These are phyloP conservation scores for Indicator indicator DNA, from an alignment of 2,113 vertebrate genomes.

Conservation along the genomic window DNA sequence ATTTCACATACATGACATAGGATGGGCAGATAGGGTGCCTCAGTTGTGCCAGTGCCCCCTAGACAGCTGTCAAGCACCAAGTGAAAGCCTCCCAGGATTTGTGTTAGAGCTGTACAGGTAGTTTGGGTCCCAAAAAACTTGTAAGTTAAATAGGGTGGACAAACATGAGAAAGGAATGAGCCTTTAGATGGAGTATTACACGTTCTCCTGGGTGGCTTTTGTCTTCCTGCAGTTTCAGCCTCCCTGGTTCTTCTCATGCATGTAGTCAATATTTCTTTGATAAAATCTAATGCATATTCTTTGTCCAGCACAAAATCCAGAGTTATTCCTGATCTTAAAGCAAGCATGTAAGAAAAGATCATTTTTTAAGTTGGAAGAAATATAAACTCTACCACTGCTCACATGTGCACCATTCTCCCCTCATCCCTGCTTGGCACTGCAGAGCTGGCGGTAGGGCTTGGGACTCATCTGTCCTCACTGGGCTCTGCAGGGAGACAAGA, in stretches of 20 bases:
- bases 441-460: not conserved
- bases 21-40: not conserved
- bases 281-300: not conserved
- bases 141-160: not conserved
- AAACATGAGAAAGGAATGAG: not conserved
- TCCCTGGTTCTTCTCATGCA: not conserved
- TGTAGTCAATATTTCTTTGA: not conserved
- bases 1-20: not conserved
- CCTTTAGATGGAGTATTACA: not conserved
- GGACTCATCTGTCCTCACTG: not conserved
- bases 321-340: not conserved
- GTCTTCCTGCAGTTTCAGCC: not conserved
- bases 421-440: not conserved
- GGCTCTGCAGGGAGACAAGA: rapidly evolving
- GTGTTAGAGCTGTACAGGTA: not conserved
- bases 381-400: rapidly evolving
- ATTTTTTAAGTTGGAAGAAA: not conserved
- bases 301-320: not conserved
- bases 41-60: not conserved
- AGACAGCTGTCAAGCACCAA: not conserved
- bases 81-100: not conserved
- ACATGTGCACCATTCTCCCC: not conserved
- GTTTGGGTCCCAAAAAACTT: not conserved
- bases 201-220: not conserved
- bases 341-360: not conserved